Evolutionary conservation across 2,888 invertebrate genomes (phyloP).

Genomic region (Thymelicus acteon): DNA sequence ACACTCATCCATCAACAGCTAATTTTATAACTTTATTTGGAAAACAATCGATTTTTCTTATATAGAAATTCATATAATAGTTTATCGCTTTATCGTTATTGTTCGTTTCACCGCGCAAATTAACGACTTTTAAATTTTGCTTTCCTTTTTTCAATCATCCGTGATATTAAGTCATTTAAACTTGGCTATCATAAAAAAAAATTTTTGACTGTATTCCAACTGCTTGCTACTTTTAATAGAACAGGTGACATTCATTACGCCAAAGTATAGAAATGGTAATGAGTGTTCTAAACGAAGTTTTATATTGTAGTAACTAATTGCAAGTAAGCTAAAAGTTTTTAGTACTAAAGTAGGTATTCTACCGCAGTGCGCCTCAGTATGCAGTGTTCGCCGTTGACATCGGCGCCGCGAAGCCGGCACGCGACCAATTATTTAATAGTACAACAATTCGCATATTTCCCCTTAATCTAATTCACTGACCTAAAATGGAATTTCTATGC

Average conservation of each 20-base stretch:
- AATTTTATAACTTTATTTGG: too few relatives aligned
- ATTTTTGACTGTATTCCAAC: neutral
- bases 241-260: conserved; percentile 4
- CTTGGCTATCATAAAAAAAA: neutral
- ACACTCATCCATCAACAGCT: too few relatives aligned
- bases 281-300: conserved; percentile 27
- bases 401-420: conserved; percentile 73
- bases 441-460: conserved; percentile 52
- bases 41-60: too few relatives aligned
- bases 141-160: neutral
- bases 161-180: neutral
- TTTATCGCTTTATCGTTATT: neutral
- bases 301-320: conserved; percentile 27
- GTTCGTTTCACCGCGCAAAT: neutral
- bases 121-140: neutral
- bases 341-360: conserved; percentile 48
- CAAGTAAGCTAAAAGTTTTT: conserved; percentile 27
- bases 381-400: conserved; percentile 68
- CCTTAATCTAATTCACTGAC: conserved; percentile 46
- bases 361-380: conserved; percentile 75
- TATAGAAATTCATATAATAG: neutral
- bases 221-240: neutral
- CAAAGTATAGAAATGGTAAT: conserved; percentile 24
- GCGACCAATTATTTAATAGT: conserved; percentile 73
- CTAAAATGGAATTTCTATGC: conserved; percentile 48